A percentile compares a stretch with the other conserved stretches of the same genome.
These are phyloP conservation scores for Cepaea nemoralis DNA, from an alignment of 1,140 invertebrate genomes.

Conservation along the genomic window DNA sequence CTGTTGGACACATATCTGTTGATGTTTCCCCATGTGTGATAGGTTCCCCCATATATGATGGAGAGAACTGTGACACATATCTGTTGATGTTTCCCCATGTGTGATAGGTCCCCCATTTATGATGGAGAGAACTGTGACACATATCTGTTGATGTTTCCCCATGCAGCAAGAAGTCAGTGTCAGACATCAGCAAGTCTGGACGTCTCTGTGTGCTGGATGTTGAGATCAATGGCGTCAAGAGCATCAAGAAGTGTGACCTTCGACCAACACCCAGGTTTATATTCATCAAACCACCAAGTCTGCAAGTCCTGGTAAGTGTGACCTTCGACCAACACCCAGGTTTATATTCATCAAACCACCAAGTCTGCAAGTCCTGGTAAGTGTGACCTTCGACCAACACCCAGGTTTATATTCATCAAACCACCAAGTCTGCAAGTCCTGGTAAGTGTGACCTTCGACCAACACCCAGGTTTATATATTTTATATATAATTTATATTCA, in stretches of 20 bases:
- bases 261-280: slow-evolving; percentile 89
- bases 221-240: slow-evolving; percentile 95
- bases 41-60: too few species aligned
- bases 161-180: slow-evolving; percentile 88
- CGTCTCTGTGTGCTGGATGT: slow-evolving; percentile 96
- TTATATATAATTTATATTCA: too few species aligned
- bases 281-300: slow-evolving; percentile 93
- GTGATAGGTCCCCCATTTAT: too few species aligned
- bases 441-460: slow-evolving; percentile 82
- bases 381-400: slow-evolving; percentile 86
- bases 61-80: too few species aligned
- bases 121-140: too few species aligned
- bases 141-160: too few species aligned
- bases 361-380: slow-evolving; percentile 75
- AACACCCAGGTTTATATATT: slow-evolving; percentile 87
- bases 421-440: slow-evolving; percentile 85
- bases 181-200: slow-evolving; percentile 83
- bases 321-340: slow-evolving; percentile 87
- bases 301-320: slow-evolving; percentile 78
- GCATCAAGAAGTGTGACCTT: slow-evolving; percentile 86
- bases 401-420: slow-evolving; percentile 91
- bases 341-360: slow-evolving; percentile 96
- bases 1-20: too few species aligned
- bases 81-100: too few species aligned
- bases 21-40: too few species aligned